Evolutionary conservation across 2,888 invertebrate genomes (phyloP), one percentile per base, ranked within the genome.

Genomic region (Branchinecta sandiegonensis): DNA sequence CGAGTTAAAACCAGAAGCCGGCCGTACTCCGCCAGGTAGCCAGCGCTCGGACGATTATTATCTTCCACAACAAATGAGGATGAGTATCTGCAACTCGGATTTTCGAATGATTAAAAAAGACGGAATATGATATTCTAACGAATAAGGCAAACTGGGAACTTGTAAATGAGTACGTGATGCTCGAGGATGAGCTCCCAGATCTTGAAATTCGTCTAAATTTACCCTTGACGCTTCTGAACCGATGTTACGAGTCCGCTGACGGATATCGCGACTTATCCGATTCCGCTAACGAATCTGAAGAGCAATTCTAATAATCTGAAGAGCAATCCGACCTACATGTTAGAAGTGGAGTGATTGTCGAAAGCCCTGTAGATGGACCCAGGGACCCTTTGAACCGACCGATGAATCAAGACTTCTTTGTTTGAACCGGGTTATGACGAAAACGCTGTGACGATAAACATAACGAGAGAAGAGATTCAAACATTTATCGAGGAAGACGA

Each of bases 401-500:
- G 8, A 56, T 56, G 56, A 56, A 56, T 8, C 9, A 9, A 14
- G 56, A 56, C 14, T 56, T 14, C 6, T 56, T 56, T 56, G 56
- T 8, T 56, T 56, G 56, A 56, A 14, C 56, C 56, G 14, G 14
- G 23, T 23, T 23, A 8, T 56, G 56, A 56, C 56, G 56, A 8
- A 56, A 56, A 7, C 56, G 56, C 56, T 14, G 56, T 14, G 14
- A 56, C 6, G 14, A 56, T 56, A n/a, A 56, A 9, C n/a, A 56
- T 56, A n/a, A 8, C 50, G 14, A 50, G 14, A n/a, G 50, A 50
- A n/a, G 50, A 50, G 14, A 50, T 50, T n/a, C 50, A n/a, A 50
- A 50, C 13, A 50, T 50, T 50, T n/a, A 50, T n/a, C 13, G 50
- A 50, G 50, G 50, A 50, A 50, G 14, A 50, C 14, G 50, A 50